A percentile compares a stretch with the other conserved stretches of the same genome.
Evolutionary conservation across 1,140 invertebrate genomes (phyloP).

Genomic region (Drosophila sp.): DNA sequence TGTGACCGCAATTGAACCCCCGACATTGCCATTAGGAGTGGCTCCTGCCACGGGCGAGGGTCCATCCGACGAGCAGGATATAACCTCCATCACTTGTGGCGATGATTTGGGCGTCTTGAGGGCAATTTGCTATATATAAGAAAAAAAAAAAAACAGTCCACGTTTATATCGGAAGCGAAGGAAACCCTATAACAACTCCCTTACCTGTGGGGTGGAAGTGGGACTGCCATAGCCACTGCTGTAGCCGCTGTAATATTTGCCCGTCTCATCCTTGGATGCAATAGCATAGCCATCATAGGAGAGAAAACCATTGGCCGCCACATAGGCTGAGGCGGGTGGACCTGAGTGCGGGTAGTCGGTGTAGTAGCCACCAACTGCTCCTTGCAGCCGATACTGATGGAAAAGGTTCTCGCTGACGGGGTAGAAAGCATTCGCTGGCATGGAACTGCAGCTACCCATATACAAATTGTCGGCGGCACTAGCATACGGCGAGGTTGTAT

Average conservation of each 20-base stretch:
- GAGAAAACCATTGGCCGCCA: constrained; percentile 91
- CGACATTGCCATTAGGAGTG: constrained; percentile 50
- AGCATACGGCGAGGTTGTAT: constrained; percentile 85
- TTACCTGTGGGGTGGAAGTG: constrained; percentile 80
- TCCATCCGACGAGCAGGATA: constrained; percentile 80
- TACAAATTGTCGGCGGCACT: constrained; percentile 87
- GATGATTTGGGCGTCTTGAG: constrained; percentile 82
- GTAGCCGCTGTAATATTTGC: constrained; percentile 81
- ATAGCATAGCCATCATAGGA: constrained; percentile 82
- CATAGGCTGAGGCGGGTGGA: constrained; percentile 85
- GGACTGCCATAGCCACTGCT: constrained; percentile 82
- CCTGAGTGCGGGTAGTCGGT: constrained; percentile 87
- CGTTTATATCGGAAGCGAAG: neutral
- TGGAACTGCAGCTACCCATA: constrained; percentile 85
- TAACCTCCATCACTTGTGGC: constrained; percentile 81
- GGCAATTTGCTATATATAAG: constrained; percentile 66
- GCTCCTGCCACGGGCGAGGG: constrained; percentile 66
- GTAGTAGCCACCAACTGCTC: constrained; percentile 88
- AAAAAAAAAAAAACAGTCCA: neutral
- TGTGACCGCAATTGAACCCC: constrained; percentile 74
- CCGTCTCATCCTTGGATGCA: constrained; percentile 79
- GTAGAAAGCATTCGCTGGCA: constrained; percentile 89
- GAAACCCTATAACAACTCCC: neutral
- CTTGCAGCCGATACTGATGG: constrained; percentile 91
- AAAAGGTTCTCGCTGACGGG: constrained; percentile 93